A percentile compares a stretch with the other conserved stretches of the same genome.
Conservation (phyloP, 1,140 invertebrate species). For the Macrocentrus cingulum region DNA sequence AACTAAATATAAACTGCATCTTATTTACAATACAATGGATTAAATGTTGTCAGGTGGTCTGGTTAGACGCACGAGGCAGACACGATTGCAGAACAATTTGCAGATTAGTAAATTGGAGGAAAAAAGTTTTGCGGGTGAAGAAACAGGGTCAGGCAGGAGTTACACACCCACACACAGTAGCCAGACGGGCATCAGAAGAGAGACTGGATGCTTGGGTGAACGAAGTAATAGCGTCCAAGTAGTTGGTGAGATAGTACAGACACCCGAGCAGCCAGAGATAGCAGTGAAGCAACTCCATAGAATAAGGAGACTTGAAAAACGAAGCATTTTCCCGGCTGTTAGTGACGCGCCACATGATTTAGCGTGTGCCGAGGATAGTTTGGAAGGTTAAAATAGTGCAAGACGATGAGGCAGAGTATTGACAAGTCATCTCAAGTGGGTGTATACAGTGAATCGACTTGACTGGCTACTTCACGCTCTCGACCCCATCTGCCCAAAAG, state of each 20-base stretch:
- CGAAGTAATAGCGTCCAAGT: not conserved
- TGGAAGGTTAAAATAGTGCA: constrained; percentile 5
- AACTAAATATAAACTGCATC: too few relatives aligned
- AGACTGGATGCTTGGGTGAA: not conserved
- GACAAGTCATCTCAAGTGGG: not conserved
- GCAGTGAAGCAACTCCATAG: constrained; percentile 4
- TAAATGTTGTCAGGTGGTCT: too few relatives aligned
- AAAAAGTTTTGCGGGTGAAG: not conserved
- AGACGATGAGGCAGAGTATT: constrained; percentile 4
- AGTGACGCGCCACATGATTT: constrained; percentile 16
- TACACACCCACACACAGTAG: not conserved
- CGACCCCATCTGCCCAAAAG: constrained; percentile 1
- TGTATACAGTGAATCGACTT: not conserved
- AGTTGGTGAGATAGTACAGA: not conserved
- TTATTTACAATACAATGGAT: too few relatives aligned
- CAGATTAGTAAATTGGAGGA: not conserved
- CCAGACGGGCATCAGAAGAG: not conserved
- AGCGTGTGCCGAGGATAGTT: not conserved
- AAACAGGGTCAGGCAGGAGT: not conserved
- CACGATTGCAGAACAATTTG: not conserved
- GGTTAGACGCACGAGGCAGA: too few relatives aligned
- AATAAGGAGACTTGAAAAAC: constrained; percentile 14
- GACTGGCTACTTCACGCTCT: constrained; percentile 1
- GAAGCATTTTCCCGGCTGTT: constrained; percentile 10
- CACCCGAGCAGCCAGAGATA: constrained; percentile 3